Evolutionary conservation across 2,113 vertebrate species (phyloP), one percentile per base, ranked within the genome.

Genomic region (Carassius auratus): DNA sequence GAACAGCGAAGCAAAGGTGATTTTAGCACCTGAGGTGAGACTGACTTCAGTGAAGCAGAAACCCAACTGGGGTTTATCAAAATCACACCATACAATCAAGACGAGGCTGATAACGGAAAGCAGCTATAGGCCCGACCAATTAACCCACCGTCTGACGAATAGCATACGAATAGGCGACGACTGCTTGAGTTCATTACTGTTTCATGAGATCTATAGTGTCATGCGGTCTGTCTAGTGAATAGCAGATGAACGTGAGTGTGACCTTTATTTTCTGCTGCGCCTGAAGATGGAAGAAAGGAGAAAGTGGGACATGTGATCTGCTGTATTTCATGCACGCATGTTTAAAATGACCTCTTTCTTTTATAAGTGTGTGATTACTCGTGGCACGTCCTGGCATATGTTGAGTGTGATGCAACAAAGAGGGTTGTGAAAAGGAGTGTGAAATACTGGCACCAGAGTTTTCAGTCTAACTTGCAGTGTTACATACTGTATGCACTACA

Each of bases 271-370:
- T 6, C 9, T 73, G 36, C 69, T 38, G 1, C 4, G 69, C 69
- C 19, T 45, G 36, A 73, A 73, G 69, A 73, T 73, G 68, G 68
- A 71, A 42, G 68, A 71, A 38, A 73, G 36, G 45, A 42, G 69
- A 73, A 38, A 73, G 69, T 12, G 36, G 36, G 38, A 45, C 36
- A 42, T 73, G 36, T 73, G 69, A 73, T 73, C 33, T 42, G 19
- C 69, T 4, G 33, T 5, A 42, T 38, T n/a, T 73, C 36, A n/a
- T 12, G 36, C 36, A 73, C 36, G 21, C 17, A 9, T 0, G 36
- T 73, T 42, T 19, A 42, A 36, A n/a, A 73, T 73, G 36, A 73
- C 36, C 19, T 69, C 68, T 69, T 69, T 8, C 69, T 73, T 73
- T 71, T 73, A 9, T 12, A 9, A 73, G n/a, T 5, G 8, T 71